Conservation (phyloP, 2,888 invertebrate genomes). For the Dryobota labecula region DNA sequence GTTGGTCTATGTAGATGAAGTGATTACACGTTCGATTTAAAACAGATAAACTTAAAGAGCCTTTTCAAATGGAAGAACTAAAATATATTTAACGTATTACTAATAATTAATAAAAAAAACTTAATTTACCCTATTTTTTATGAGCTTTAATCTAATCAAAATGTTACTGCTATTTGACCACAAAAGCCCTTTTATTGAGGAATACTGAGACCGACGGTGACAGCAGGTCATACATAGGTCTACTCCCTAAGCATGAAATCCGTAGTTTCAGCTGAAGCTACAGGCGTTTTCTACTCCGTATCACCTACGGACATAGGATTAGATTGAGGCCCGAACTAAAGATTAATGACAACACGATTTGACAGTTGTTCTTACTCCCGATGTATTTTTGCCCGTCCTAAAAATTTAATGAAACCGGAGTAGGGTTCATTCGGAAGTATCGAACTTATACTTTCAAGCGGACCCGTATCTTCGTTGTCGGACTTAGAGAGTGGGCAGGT, state of each 20-base stretch:
- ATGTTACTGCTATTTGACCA: not conserved
- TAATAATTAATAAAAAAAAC: not conserved
- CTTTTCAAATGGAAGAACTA: not conserved
- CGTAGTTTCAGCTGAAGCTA: not conserved
- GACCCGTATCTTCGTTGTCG: not conserved
- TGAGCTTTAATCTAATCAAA: not conserved
- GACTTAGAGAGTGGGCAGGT: not conserved
- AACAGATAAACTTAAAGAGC: not conserved
- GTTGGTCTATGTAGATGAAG: not conserved
- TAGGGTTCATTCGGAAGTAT: not conserved
- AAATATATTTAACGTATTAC: not conserved
- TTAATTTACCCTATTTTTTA: not conserved
- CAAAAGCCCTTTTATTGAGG: too few relatives aligned
- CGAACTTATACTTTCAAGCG: not conserved
- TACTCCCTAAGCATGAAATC: too few relatives aligned
- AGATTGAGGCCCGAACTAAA: not conserved
- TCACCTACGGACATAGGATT: not conserved
- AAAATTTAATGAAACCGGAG: not conserved
- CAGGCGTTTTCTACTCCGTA: too few relatives aligned
- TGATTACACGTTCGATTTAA: not conserved
- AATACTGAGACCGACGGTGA: not conserved
- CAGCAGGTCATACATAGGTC: not conserved
- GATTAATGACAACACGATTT: not conserved
- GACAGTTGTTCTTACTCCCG: not conserved
- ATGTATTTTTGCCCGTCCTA: not conserved